Evolutionary conservation across 2,888 invertebrate genomes (phyloP).

Genomic region (Bombylius major): DNA sequence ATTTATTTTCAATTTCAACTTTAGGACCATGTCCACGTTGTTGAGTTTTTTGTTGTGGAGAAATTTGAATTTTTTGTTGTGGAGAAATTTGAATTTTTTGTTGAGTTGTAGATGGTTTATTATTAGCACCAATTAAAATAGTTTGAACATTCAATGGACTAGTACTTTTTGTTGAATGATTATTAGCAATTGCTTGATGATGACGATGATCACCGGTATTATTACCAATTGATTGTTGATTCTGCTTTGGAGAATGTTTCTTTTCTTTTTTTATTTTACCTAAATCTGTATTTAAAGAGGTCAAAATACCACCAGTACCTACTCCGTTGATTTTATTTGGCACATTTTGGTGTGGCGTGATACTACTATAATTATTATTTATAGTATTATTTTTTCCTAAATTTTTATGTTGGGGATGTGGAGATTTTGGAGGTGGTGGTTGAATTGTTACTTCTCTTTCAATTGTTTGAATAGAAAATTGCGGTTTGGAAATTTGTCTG

Average conservation of each 20-base stretch:
- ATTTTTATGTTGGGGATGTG: not conserved
- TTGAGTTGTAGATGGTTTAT: not conserved
- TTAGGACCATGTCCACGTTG: too few species aligned
- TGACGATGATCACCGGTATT: too few species aligned
- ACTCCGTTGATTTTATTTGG: not conserved
- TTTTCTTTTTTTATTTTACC: not conserved
- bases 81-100: not conserved
- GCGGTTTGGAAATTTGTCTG: slow-evolving; percentile 23
- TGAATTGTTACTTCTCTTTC: slow-evolving; percentile 4
- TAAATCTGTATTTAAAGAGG: not conserved
- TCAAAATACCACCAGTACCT: not conserved
- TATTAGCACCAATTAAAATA: not conserved
- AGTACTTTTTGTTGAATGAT: too few species aligned
- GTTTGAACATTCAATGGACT: not conserved
- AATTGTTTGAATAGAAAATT: slow-evolving; percentile 12
- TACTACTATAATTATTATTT: not conserved
- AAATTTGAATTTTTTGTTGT: not conserved
- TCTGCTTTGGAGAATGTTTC: not conserved
- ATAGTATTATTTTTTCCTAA: not conserved
- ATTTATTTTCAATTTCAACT: not conserved
- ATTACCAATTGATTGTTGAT: not conserved
- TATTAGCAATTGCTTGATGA: too few species aligned
- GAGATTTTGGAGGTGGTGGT: not conserved
- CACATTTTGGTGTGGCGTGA: not conserved
- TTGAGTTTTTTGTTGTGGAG: not conserved